These are phyloP conservation scores for Adelges cooleyi DNA, from an alignment of 1,140 invertebrate genomes.

Conservation along the genomic window DNA sequence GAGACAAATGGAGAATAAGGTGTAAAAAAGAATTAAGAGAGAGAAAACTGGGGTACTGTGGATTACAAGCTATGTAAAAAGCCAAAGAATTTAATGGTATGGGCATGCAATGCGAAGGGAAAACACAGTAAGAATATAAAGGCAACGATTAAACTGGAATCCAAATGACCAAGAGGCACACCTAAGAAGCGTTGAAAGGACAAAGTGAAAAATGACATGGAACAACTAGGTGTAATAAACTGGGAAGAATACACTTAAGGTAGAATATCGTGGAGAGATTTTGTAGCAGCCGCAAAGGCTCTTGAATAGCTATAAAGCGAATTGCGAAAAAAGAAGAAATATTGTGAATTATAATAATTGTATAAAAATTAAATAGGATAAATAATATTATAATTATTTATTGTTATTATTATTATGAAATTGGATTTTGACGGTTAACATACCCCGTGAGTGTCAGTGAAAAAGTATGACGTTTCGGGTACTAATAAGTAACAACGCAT, in stretches of 20 bases:
- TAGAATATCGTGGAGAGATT: not conserved
- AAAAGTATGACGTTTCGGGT: no score
- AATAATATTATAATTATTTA: no score
- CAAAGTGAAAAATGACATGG: not conserved
- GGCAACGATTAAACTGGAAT: not conserved
- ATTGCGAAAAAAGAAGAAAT: not conserved
- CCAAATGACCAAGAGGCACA: not conserved
- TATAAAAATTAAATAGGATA: no score
- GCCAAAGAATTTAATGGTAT: not conserved
- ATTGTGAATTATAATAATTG: no score
- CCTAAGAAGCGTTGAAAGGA: not conserved
- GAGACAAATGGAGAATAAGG: not conserved
- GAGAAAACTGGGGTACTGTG: not conserved
- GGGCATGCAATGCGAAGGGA: not conserved
- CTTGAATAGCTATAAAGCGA: not conserved
- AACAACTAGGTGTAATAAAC: not conserved
- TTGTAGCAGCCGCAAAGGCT: not conserved
- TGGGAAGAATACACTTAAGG: not conserved
- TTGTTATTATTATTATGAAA: no score
- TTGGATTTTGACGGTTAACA: no score
- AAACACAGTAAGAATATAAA: not conserved
- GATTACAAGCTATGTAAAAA: not conserved
- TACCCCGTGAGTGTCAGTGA: no score
- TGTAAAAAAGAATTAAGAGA: not conserved
- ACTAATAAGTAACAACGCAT: no score